Percentiles rank a stretch among this genome's conserved stretches.
Evolutionary conservation across 1,140 invertebrate species (phyloP).

Genomic region (Heliconius himera): DNA sequence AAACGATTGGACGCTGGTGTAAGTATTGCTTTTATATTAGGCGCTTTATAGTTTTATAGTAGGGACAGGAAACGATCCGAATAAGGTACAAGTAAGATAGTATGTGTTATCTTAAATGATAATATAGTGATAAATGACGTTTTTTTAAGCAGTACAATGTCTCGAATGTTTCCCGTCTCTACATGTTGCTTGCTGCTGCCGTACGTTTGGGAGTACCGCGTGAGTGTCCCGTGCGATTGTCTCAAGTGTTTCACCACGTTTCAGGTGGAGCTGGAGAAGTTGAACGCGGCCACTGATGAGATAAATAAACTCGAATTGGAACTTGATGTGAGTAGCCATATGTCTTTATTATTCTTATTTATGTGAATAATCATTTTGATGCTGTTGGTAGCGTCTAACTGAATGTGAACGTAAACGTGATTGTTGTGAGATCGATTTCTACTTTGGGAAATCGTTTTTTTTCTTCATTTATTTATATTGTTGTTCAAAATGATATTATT

Average conservation of each 20-base stretch:
- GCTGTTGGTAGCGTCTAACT: neutral
- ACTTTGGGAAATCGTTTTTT: too few species aligned
- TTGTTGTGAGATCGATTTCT: too few species aligned
- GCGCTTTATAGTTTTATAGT: conserved; percentile 58
- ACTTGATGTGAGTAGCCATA: conserved; percentile 90
- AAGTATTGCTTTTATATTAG: conserved; percentile 64
- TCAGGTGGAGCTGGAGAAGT: conserved; percentile 95
- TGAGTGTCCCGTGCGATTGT: conserved; percentile 68
- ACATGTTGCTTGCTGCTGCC: conserved; percentile 75
- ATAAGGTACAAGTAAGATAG: conserved; percentile 60
- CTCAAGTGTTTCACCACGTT: conserved; percentile 73
- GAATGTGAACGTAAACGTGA: neutral
- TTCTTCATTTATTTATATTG: too few species aligned
- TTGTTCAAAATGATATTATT: too few species aligned
- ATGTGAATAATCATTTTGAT: neutral
- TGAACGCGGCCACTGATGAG: conserved; percentile 97
- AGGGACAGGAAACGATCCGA: conserved; percentile 76
- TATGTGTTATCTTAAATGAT: conserved; percentile 49
- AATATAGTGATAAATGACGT: conserved; percentile 35
- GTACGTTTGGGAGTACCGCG: conserved; percentile 59
- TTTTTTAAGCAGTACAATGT: conserved; percentile 48
- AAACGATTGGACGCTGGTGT: conserved; percentile 45
- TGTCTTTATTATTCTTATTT: neutral
- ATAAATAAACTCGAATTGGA: conserved; percentile 97
- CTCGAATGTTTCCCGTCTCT: conserved; percentile 77